Conservation (phyloP, 1,140 invertebrate species). For the Plectrocnemia conspersa region DNA sequence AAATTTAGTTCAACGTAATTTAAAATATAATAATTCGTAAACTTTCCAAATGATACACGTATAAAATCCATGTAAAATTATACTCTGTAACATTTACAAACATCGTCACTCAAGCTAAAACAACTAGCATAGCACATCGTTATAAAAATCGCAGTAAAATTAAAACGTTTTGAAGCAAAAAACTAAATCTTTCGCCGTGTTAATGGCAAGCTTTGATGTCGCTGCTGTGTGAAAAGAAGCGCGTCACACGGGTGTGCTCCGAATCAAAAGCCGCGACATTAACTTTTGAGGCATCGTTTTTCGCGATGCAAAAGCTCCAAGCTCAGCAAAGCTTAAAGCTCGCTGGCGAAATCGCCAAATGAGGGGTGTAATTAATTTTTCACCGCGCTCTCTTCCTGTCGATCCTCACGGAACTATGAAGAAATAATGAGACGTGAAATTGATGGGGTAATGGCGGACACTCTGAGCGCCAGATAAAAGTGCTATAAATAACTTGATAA, state of each 20-base stretch:
- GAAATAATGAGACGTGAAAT: constrained; percentile 33
- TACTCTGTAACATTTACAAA: no score
- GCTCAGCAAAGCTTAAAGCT: neutral
- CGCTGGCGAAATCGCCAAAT: constrained; percentile 24
- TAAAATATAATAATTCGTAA: no score
- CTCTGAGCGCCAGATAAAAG: constrained; percentile 13
- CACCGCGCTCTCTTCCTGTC: constrained; percentile 17
- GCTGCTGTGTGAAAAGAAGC: no score
- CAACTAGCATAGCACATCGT: no score
- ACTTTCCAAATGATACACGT: no score
- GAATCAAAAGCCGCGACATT: constrained; percentile 8
- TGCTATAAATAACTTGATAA: constrained; percentile 23
- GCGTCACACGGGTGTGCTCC: neutral
- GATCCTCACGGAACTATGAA: constrained; percentile 5
- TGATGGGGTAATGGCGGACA: constrained; percentile 25
- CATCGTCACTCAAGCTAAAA: no score
- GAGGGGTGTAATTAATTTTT: constrained; percentile 32
- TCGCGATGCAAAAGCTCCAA: neutral
- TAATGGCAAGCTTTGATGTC: no score
- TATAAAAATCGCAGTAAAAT: no score
- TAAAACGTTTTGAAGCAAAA: no score
- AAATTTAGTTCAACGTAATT: no score
- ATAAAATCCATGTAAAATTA: no score
- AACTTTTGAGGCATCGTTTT: constrained; percentile 7
- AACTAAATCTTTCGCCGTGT: no score